Base-by-base conservation (phyloP, 2,797 vertebrate genomes). In the Chlorospingus flavigularis region DNA sequence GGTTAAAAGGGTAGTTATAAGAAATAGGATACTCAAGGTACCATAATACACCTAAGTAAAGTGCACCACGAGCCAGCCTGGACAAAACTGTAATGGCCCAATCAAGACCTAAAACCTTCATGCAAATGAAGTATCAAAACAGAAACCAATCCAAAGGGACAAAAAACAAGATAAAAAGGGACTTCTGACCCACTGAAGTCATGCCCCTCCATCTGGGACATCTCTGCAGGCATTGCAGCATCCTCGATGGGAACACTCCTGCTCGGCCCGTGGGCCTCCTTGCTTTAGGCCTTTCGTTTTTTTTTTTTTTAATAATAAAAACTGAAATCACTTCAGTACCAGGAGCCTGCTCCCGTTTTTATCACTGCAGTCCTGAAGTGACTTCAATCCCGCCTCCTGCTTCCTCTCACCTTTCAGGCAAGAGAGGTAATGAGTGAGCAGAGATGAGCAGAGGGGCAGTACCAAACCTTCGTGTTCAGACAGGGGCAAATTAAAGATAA, bases 321-420 rank as follows among this genome's bases (percentile, higher is more conserved):
- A 7, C 21, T 57, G 54, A 35, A 35, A 57, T 35, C n/a, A 24
- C 54, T 57, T 57, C 15, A 57, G 15, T 57, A 24, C 54, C 0
- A 0, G 54, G 54, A 57, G 21, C n/a, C 23, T 57, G n/a, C 54
- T 57, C n/a, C 54, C 7, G 3, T 57, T 57, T 33, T 57, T 35
- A 57, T 57, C 54, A 68, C 50, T 43, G 62, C 71, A 86, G 55
- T 92, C 86, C 74, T 1, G 3, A 37, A 73, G 63, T 60, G 60
- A 72, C 84, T 86, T 93, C 80, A 76, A 42, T 70, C 67, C 88
- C 35, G 23, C 47, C 70, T 84, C 66, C 63, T 48, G 70, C 80
- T 92, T 89, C 84, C 78, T 74, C 86, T 93, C 92, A 93, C 96
- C 92, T 93, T 83, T 76, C 85, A 80, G 65, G 78, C 51, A 40